phyloP scores from a whole-genome alignment of 2,797 vertebrate genomes.

The Manis crassicaudata region DNA sequence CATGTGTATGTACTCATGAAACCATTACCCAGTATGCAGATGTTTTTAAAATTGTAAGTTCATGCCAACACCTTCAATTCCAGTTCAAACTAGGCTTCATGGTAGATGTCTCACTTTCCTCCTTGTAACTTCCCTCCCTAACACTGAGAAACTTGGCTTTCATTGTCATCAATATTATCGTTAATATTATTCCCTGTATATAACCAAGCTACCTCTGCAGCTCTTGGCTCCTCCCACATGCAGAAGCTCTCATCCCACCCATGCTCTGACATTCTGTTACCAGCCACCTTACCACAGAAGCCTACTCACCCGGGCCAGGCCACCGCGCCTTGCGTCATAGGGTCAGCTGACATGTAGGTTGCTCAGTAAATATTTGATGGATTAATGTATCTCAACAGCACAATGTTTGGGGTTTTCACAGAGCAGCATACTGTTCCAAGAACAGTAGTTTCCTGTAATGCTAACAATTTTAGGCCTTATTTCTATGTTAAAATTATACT shows the following conservation, averaged over 20 bases:
- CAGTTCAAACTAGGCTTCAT: background rate
- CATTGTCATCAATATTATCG: background rate
- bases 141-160: background rate
- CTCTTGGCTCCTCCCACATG: background rate
- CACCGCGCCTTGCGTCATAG: background rate
- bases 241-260: background rate
- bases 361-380: constrained; percentile 34
- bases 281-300: background rate
- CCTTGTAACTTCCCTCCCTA: background rate
- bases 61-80: background rate
- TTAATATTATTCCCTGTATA: background rate
- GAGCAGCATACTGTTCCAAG: background rate
- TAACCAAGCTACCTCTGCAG: background rate
- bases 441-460: background rate
- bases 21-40: too few relatives aligned
- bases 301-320: background rate
- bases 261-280: background rate
- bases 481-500: constrained; percentile 40
- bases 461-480: constrained; percentile 39
- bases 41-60: background rate
- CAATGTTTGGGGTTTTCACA: background rate
- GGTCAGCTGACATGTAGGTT: background rate
- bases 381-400: background rate
- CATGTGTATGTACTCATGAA: background rate
- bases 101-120: background rate